Conservation (phyloP, 2,888 invertebrate species). For the Dasysyrphus albostriatus region DNA sequence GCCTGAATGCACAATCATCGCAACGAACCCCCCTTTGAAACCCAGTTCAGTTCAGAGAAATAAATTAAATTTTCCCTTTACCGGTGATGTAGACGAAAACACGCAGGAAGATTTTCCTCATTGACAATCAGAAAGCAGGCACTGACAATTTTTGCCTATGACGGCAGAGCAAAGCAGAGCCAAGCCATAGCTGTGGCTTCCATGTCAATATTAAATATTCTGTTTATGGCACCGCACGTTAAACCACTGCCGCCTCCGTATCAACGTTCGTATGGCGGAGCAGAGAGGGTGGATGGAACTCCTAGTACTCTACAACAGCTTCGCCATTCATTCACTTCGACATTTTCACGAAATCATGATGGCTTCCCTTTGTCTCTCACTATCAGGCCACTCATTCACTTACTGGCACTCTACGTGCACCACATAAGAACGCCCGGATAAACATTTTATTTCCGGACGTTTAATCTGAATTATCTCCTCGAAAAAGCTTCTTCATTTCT, state of each 20-base stretch:
- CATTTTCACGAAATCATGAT: slow-evolving; percentile 69
- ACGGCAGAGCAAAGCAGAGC: slow-evolving; percentile 6
- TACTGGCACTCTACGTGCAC: slow-evolving; percentile 63
- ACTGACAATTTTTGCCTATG: slow-evolving; percentile 36
- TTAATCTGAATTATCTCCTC: slow-evolving; percentile 74
- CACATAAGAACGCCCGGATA: slow-evolving; percentile 74
- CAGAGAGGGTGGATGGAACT: slow-evolving; percentile 14
- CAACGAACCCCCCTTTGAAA: background rate
- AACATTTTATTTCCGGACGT: slow-evolving; percentile 76
- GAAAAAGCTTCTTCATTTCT: slow-evolving; percentile 16
- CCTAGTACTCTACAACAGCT: slow-evolving; percentile 5
- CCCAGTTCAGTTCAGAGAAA: slow-evolving; percentile 11
- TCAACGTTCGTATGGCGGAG: background rate
- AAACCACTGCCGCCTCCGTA: slow-evolving; percentile 41
- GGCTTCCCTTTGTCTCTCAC: slow-evolving; percentile 64
- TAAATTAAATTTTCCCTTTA: slow-evolving; percentile 72
- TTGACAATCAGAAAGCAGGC: slow-evolving; percentile 64
- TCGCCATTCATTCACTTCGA: slow-evolving; percentile 64
- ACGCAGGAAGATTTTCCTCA: slow-evolving; percentile 60
- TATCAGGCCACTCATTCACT: slow-evolving; percentile 60
- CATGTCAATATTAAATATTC: slow-evolving; percentile 73
- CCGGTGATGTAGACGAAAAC: slow-evolving; percentile 31
- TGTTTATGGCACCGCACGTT: slow-evolving; percentile 73
- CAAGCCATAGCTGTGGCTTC: slow-evolving; percentile 56
- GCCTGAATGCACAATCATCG: slow-evolving; percentile 26